phyloP scores from a whole-genome alignment of 2,797 vertebrate species.

The Margarornis squamiger region DNA sequence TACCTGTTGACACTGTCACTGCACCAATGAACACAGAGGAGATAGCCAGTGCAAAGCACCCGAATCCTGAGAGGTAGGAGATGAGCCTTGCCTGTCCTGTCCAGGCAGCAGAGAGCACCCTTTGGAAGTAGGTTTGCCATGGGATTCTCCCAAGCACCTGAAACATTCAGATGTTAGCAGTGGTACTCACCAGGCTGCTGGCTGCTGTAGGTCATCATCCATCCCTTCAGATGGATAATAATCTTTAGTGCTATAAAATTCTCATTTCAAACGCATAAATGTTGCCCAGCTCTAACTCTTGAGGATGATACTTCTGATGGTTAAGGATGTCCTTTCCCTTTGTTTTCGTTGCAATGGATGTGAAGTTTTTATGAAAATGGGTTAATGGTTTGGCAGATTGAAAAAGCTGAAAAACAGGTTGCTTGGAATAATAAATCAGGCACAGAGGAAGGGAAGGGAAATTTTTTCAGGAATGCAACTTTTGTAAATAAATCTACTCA shows the following conservation, averaged over 20 bases:
- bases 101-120: slow-evolving; percentile 59
- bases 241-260: background rate
- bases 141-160: slow-evolving; percentile 69
- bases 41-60: slow-evolving; percentile 73
- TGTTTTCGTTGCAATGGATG: background rate
- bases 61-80: slow-evolving; percentile 73
- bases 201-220: background rate
- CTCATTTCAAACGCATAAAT: background rate
- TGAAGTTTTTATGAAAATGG: background rate
- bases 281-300: background rate
- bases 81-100: slow-evolving; percentile 74
- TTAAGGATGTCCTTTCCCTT: background rate
- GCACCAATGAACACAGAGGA: slow-evolving; percentile 79
- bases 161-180: background rate
- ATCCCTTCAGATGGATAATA: background rate
- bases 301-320: background rate
- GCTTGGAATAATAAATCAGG: background rate
- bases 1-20: slow-evolving; percentile 80
- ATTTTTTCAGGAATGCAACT: background rate
- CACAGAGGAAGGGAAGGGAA: background rate
- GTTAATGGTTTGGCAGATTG: background rate
- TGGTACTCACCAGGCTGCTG: background rate
- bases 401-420: background rate
- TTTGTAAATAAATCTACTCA: background rate
- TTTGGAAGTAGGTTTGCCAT: slow-evolving; percentile 75